Conservation (phyloP, 1,140 invertebrate species). For the Drosophila pruinosa region DNA sequence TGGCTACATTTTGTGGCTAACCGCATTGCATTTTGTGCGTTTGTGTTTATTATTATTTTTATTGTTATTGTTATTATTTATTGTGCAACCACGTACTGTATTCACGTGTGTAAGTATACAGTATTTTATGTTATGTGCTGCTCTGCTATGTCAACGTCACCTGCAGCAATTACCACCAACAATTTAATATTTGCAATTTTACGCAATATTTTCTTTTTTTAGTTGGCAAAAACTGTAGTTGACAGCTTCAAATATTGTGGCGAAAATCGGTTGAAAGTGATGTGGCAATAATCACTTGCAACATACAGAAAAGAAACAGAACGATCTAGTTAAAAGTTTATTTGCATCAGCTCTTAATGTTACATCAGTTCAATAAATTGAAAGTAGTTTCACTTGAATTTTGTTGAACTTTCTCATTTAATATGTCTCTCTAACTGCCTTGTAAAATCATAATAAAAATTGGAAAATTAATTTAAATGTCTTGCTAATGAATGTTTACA, state of each 20-base stretch:
- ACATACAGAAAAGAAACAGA: neutral
- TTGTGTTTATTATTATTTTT: constrained; percentile 15
- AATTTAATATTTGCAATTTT: constrained; percentile 37
- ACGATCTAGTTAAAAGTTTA: no score
- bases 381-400: no score
- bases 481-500: constrained; percentile 64
- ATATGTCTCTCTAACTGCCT: neutral
- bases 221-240: constrained; percentile 31
- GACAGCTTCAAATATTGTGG: constrained; percentile 22
- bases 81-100: constrained; percentile 16
- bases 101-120: no score
- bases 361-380: neutral
- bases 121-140: constrained; percentile 3
- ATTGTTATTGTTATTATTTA: constrained; percentile 25
- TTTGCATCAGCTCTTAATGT: no score
- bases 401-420: no score
- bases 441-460: constrained; percentile 12
- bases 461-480: constrained; percentile 74
- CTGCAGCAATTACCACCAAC: constrained; percentile 40
- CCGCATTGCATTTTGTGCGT: constrained; percentile 43
- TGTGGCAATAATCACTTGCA: constrained; percentile 1
- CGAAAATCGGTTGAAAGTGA: constrained; percentile 5
- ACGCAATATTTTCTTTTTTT: constrained; percentile 12
- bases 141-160: constrained; percentile 52
- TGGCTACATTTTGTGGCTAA: constrained; percentile 61